Conservation (phyloP, 2,888 invertebrate species). For the Drosophila parthenogenetica region DNA sequence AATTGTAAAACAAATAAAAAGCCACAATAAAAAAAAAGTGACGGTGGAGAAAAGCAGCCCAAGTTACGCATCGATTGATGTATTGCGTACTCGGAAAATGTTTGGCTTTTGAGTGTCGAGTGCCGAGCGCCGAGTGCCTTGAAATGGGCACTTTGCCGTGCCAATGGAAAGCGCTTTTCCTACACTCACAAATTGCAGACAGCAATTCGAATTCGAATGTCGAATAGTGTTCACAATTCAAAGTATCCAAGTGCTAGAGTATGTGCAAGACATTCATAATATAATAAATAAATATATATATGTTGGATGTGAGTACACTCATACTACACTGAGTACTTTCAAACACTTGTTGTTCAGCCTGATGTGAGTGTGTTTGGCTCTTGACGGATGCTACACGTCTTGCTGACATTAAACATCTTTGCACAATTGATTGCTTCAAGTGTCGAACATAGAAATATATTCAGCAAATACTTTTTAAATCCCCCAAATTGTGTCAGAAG, state of each 20-base stretch:
- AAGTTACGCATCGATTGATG: conserved; percentile 51
- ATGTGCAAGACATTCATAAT: conserved; percentile 56
- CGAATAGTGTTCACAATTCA: conserved; percentile 47
- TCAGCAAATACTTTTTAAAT: not conserved
- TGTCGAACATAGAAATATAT: not conserved
- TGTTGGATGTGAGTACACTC: conserved; percentile 1
- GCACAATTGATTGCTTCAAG: conserved; percentile 30
- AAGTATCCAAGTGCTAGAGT: conserved; percentile 40
- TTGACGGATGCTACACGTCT: conserved; percentile 47
- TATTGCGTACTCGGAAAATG: conserved; percentile 31
- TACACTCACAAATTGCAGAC: conserved; percentile 37
- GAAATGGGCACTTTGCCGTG: conserved; percentile 40
- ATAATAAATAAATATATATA: conserved; percentile 34
- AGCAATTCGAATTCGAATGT: conserved; percentile 24
- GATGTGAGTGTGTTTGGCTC: conserved; percentile 16
- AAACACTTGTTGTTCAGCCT: conserved; percentile 4
- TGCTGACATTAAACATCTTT: conserved; percentile 35
- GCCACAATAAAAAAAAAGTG: conserved; percentile 12
- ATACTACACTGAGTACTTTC: not conserved
- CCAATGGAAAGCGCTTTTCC: conserved; percentile 32
- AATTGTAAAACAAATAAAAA: conserved; percentile 72
- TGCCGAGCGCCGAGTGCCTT: conserved; percentile 13
- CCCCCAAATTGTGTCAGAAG: not conserved
- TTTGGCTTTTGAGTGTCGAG: conserved; percentile 40
- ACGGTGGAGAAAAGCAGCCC: conserved; percentile 3